Evolutionary conservation across 92 coral and sea anemone species (phyloP).

Genomic region (Phenganax stokvisi): DNA sequence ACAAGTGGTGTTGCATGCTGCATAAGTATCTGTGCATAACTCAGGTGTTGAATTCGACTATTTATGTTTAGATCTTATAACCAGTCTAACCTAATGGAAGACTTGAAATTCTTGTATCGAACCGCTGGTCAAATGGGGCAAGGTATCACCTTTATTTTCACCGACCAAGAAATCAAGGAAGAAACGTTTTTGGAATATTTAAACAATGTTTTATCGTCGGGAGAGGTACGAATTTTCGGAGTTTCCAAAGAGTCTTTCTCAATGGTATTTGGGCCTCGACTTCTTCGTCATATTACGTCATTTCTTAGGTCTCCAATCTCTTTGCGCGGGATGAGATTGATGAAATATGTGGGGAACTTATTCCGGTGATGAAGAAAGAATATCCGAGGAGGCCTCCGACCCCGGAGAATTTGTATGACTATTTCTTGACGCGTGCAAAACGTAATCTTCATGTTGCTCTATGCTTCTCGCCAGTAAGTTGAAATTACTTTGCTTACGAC

Average conservation of each 20-base stretch:
- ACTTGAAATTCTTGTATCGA: constrained; percentile 79
- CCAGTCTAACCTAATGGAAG: constrained; percentile 86
- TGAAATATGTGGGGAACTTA: constrained; percentile 89
- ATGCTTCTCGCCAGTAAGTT: constrained; percentile 89
- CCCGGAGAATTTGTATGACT: constrained; percentile 89
- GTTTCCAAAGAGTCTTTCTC: not conserved
- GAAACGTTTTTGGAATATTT: constrained; percentile 88
- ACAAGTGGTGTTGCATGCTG: no score
- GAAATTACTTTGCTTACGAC: not conserved
- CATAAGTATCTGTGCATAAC: no score
- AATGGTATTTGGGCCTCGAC: no score
- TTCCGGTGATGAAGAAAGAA: constrained; percentile 94
- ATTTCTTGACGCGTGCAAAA: constrained; percentile 89
- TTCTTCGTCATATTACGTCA: not conserved
- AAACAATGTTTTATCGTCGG: constrained; percentile 87
- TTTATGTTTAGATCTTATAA: constrained; percentile 67
- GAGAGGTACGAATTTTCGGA: constrained; percentile 56
- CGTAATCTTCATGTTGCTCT: constrained; percentile 85
- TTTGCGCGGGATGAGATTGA: constrained; percentile 96
- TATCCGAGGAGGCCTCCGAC: constrained; percentile 96
- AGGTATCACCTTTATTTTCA: constrained; percentile 88
- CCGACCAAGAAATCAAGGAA: constrained; percentile 95
- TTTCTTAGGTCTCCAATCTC: constrained; percentile 69
- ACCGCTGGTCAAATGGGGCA: constrained; percentile 89
- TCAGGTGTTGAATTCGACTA: not conserved